phyloP scores from a whole-genome alignment of 2,113 vertebrate genomes.

The Zosterops borbonicus region DNA sequence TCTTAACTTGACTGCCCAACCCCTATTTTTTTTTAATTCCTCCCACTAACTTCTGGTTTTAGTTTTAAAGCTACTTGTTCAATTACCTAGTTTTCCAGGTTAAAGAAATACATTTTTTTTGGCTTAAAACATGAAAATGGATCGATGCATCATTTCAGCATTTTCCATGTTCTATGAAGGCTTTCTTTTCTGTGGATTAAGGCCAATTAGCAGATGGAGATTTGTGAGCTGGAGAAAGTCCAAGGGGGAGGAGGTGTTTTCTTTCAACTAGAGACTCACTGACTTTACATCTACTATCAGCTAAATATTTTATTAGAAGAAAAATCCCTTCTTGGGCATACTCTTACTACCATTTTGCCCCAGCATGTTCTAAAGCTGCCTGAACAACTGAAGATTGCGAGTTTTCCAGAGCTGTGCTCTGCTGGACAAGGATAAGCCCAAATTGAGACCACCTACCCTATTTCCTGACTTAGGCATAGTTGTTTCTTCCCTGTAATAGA shows the following conservation, averaged over 20 bases:
- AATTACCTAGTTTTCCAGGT: background rate
- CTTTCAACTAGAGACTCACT: slow-evolving; percentile 21
- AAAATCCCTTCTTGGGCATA: background rate
- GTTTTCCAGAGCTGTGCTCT: background rate
- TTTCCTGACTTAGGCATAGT: background rate
- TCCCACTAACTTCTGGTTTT: slow-evolving; percentile 13
- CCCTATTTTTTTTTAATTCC: background rate
- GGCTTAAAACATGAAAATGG: background rate
- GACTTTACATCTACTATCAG: background rate
- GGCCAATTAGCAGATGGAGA: slow-evolving; percentile 62
- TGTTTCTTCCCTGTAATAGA: background rate
- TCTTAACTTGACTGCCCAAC: background rate
- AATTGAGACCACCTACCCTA: background rate
- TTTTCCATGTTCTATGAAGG: slow-evolving; percentile 26
- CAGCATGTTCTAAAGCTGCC: background rate
- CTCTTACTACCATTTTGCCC: background rate
- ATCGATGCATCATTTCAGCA: background rate
- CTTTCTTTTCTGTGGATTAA: slow-evolving; percentile 44
- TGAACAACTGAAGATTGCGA: background rate
- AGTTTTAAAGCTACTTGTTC: slow-evolving; percentile 24
- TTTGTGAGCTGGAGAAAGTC: slow-evolving; percentile 37
- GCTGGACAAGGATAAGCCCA: background rate
- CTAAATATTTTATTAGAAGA: slow-evolving; percentile 29
- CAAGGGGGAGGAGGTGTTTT: background rate
- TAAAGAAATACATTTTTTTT: slow-evolving; percentile 5